Base-by-base conservation (phyloP, 2,797 vertebrate genomes). In the Rachycentron canadum region DNA sequence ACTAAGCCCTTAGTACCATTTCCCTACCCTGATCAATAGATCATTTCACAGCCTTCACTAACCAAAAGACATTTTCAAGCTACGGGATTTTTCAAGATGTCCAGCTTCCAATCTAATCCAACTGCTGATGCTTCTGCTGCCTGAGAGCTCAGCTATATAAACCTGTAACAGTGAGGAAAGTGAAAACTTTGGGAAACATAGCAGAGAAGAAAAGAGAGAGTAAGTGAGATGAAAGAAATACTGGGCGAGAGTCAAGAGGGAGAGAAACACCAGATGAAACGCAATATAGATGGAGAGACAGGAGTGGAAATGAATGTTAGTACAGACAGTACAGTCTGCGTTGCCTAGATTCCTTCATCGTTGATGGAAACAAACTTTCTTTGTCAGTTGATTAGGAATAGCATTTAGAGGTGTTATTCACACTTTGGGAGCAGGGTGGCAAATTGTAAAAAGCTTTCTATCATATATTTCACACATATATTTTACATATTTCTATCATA, bases 361-460 rank as follows among this genome's bases (percentile, higher is more conserved):
- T 47, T 9, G 34, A 58, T 25, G 25, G 38, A 38, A 14, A 25
- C 30, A 57, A 52, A 25, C 28, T 38, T 53, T 71, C 55, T 2
- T 57, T 0, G 3, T 57, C 23, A 40, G 57, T 57, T 86, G 70
- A 85, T 80, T 76, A 85, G 66, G 34, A 21, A n/a, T 8, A 50
- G 7, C n/a, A 5, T 56, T 70, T 45, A 69, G 69, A 74, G 26
- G 30, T 72, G 40, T 70, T 75, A 26, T 68, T 69, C 0, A 41
- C 2, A 5, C 69, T 66, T 69, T 67, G 41, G 59, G 77, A 85
- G 68, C 79, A 60, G 52, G 69, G 47, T 50, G 23, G 21, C 2
- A 73, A 67, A 56, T 58, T 0, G 1, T 34, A 50, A 63, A 55
- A 32, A 32, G 21, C 62, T 62, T 52, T 10, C 30, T 7, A 38